Evolutionary conservation across 2,113 vertebrate species (phyloP).

Genomic region (Sinocyclocheilus rhinocerous): DNA sequence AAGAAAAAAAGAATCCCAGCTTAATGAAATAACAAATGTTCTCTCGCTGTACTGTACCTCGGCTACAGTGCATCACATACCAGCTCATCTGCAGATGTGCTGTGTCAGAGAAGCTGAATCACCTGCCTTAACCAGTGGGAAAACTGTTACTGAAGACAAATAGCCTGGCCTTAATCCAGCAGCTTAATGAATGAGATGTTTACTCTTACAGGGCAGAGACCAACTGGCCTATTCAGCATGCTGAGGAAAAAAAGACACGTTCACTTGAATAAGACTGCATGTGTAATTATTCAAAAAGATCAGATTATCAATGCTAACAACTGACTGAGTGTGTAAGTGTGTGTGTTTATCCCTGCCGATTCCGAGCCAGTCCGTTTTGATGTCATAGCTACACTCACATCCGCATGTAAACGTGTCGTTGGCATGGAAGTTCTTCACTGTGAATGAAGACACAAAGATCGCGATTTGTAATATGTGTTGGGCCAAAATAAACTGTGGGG

Average conservation of each 20-base stretch:
- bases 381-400: too few species aligned
- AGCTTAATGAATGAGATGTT: conserved; percentile 26
- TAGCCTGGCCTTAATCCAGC: conserved; percentile 6
- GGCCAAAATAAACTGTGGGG: too few species aligned
- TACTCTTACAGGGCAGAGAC: neutral
- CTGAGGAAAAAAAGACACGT: neutral
- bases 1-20: neutral
- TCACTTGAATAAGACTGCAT: neutral
- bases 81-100: conserved; percentile 26
- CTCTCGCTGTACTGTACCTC: neutral
- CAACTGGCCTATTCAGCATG: neutral
- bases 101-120: conserved; percentile 11
- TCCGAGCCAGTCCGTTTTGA: too few species aligned
- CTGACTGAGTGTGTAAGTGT: neutral
- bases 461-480: too few species aligned
- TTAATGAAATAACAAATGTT: neutral
- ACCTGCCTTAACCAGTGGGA: conserved; percentile 29
- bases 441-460: too few species aligned
- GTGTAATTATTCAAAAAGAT: neutral
- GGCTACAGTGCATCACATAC: neutral
- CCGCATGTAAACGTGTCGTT: too few species aligned
- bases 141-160: conserved; percentile 31
- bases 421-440: too few species aligned
- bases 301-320: neutral
- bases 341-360: neutral